These are phyloP conservation scores for Achroia grisella DNA, from an alignment of 1,140 invertebrate genomes.

Conservation along the genomic window DNA sequence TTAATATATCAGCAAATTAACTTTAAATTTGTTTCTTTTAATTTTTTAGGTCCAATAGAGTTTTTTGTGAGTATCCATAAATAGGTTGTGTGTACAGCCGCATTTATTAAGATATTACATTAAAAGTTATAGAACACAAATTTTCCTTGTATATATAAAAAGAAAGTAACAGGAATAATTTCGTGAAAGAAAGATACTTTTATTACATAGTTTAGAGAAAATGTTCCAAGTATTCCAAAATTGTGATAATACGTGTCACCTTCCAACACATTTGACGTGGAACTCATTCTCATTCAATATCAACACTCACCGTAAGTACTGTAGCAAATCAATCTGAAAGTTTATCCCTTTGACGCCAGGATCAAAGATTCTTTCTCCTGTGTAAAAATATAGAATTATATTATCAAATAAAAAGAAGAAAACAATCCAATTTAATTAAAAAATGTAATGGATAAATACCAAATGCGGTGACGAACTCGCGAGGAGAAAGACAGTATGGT, in stretches of 20 bases:
- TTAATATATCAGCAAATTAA: no score
- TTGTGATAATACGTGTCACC: conserved; percentile 71
- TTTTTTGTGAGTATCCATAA: no score
- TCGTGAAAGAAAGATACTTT: no score
- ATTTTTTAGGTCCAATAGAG: no score
- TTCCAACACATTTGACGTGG: conserved; percentile 72
- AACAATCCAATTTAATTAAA: conserved; percentile 33
- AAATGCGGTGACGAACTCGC: conserved; percentile 48
- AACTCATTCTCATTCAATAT: conserved; percentile 46
- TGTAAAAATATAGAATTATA: conserved; percentile 28
- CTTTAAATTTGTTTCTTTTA: no score
- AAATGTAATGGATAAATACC: conserved; percentile 40
- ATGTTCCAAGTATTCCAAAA: conserved; percentile 10
- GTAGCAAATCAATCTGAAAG: conserved; percentile 63
- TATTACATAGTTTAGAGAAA: not conserved
- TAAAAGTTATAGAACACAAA: no score
- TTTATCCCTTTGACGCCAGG: conserved; percentile 60
- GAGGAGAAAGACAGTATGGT: conserved; percentile 40
- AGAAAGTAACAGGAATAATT: no score
- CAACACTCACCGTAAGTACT: conserved; percentile 61
- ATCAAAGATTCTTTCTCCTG: conserved; percentile 51
- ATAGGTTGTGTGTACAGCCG: no score
- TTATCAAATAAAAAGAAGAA: conserved; percentile 30
- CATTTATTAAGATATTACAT: no score
- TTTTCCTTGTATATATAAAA: no score